These are phyloP conservation scores for Spisula subtruncata DNA, from an alignment of 2,888 invertebrate genomes.

Conservation along the genomic window DNA sequence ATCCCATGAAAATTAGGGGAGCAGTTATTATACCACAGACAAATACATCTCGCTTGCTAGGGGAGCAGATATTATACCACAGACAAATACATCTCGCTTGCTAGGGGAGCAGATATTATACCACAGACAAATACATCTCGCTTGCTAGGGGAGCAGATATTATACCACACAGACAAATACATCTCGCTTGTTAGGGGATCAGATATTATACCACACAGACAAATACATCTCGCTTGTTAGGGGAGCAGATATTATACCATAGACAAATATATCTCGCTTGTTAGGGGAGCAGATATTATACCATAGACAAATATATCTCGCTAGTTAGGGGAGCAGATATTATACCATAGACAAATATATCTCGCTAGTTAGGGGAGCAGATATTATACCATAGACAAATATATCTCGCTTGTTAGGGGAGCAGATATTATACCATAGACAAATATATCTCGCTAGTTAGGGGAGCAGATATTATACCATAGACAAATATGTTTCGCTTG, in stretches of 20 bases:
- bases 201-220: conserved; percentile 5
- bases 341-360: neutral
- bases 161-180: neutral
- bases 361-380: neutral
- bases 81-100: neutral
- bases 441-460: neutral
- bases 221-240: neutral
- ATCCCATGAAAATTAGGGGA: neutral
- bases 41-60: neutral
- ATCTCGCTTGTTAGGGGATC: neutral
- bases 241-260: neutral
- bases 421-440: conserved; percentile 10
- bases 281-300: neutral
- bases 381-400: conserved; percentile 4
- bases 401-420: neutral
- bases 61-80: neutral
- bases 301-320: neutral
- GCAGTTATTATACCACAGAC: conserved; percentile 5
- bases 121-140: neutral
- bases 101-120: neutral
- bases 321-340: neutral
- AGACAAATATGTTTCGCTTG: neutral
- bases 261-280: neutral
- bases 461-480: neutral
- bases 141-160: neutral